Evolutionary conservation across 2,797 vertebrate species (phyloP), one percentile per base, ranked within the genome.

Genomic region (Cyclura pinguis): DNA sequence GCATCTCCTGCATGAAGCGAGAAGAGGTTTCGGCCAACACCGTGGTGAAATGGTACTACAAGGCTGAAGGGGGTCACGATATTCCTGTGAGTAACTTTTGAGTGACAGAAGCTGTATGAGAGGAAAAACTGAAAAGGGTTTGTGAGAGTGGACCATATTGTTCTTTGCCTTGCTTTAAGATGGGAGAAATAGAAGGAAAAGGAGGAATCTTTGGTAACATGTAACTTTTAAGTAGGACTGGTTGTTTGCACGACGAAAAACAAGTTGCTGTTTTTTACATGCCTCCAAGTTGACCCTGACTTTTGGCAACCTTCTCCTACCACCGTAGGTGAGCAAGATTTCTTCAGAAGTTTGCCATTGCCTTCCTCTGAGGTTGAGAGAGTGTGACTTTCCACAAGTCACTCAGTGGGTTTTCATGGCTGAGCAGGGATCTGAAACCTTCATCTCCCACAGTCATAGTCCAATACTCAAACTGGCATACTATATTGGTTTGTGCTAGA

Each of bases 1-100:
- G 99, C 96, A 99, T 99, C 95, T 98, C 97, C 95, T 99, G 99
- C 94, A 97, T 99, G 98, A 99, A 97, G 96, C 98, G 99, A 94
- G 99, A 99, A 92, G 99, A 99, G 94, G 98, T 99, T 90, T 97
- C 94, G 64, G 96, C 98, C 88, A 97, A 78, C 91, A 99, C 99
- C 0, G 91, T 82, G 84, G 99, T 99, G 92, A 95, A 98, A 8
- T 99, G 99, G 99, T 99, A 95, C 97, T 99, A 98, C 95, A 96
- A 90, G 57, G 96, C 97, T 0, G 95, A 97, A 47, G 96, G 97
- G 84, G 97, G 97, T n/a, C 97, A 97, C 95, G 96, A 97, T 88
- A 96, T 97, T 69, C 97, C 96, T 72, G 97, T 98, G 97, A n/a
- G 97, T 97, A 92, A 20, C 38, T 1, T 89, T 1, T 73, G 92